phyloP scores from a whole-genome alignment of 2,888 invertebrate species.

The Drosophila eohydei region DNA sequence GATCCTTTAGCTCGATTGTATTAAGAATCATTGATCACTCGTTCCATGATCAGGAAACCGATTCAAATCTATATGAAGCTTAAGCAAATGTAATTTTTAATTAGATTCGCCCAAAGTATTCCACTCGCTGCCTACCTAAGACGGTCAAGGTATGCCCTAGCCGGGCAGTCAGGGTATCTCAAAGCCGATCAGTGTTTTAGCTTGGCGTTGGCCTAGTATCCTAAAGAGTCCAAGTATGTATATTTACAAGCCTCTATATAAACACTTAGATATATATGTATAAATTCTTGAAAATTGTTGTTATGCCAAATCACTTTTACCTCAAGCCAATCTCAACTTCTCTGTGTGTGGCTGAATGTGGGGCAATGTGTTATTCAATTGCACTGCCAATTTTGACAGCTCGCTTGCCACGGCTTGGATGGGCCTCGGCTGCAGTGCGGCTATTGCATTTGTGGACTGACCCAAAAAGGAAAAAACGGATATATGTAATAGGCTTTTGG shows the following conservation, averaged over 20 bases:
- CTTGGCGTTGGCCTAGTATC: neutral
- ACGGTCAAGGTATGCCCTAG: neutral
- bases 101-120: neutral
- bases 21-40: too few relatives aligned
- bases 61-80: neutral
- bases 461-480: constrained; percentile 37
- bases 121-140: neutral
- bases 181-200: neutral
- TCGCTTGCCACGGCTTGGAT: neutral
- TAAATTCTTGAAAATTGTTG: neutral
- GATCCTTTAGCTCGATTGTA: too few relatives aligned
- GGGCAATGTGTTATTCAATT: constrained; percentile 15
- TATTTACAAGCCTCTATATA: neutral
- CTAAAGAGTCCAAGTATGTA: neutral
- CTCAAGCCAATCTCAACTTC: neutral
- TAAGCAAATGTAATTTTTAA: neutral
- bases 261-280: neutral
- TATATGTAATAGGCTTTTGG: constrained; percentile 47
- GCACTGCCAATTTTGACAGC: constrained; percentile 4
- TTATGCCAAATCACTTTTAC: neutral
- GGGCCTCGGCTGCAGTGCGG: constrained; percentile 24
- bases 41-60: neutral
- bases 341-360: constrained; percentile 12
- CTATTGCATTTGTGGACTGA: constrained; percentile 29
- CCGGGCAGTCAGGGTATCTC: neutral